Percentiles rank a stretch among this genome's conserved stretches.
phyloP scores from a whole-genome alignment of 2,113 vertebrate species.

The Ctenomys sociabilis region DNA sequence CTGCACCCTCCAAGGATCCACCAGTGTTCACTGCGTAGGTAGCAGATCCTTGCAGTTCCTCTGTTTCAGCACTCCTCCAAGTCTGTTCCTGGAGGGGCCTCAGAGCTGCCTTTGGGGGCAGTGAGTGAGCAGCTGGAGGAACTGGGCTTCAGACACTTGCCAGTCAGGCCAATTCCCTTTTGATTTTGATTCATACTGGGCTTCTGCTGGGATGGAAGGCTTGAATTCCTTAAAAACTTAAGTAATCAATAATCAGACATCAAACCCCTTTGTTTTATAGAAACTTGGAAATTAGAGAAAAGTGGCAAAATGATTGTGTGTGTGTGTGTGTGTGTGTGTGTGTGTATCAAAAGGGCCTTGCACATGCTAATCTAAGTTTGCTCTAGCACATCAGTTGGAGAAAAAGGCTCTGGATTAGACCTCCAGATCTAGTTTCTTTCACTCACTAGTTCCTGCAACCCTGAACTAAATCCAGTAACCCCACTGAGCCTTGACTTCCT shows the following conservation, averaged over 20 bases:
- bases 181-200: background rate
- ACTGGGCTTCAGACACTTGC: background rate
- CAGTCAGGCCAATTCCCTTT: background rate
- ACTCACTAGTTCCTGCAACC: background rate
- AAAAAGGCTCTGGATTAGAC: background rate
- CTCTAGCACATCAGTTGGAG: background rate
- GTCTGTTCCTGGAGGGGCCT: background rate
- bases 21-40: background rate
- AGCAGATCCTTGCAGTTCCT: background rate
- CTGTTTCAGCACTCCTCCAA: background rate
- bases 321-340: background rate
- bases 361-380: background rate
- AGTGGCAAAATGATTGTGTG: background rate
- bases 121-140: accelerated
- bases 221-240: background rate
- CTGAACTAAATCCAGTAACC: background rate
- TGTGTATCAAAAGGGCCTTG: background rate
- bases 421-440: background rate
- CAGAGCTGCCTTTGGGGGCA: background rate
- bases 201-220: slow-evolving; percentile 6
- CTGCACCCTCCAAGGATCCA: background rate
- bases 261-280: slow-evolving; percentile 20
- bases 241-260: background rate
- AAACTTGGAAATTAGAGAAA: background rate
- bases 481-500: background rate